phyloP scores from a whole-genome alignment of 2,113 vertebrate species.

The Hemiscyllium ocellatum region DNA sequence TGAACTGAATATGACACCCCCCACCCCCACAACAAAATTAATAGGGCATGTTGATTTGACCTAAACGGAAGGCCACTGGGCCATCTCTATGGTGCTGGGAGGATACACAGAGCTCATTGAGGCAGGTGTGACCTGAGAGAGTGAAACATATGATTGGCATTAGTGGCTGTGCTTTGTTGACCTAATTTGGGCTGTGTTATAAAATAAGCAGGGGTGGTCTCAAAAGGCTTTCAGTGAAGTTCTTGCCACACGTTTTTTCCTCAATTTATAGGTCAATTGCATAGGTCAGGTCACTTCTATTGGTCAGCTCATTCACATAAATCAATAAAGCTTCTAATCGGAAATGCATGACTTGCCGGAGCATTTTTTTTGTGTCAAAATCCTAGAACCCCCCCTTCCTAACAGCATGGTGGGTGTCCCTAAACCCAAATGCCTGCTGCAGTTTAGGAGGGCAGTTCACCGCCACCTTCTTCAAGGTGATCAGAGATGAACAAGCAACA shows the following conservation, averaged over 20 bases:
- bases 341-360: not conserved
- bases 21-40: not conserved
- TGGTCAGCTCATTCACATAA: not conserved
- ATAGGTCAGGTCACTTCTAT: not conserved
- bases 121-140: slow-evolving; percentile 26
- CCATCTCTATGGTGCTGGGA: not conserved
- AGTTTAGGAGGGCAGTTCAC: too few relatives aligned
- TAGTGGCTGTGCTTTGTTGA: not conserved
- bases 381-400: too few relatives aligned
- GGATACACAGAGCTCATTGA: not conserved
- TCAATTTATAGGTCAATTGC: not conserved
- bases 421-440: too few relatives aligned
- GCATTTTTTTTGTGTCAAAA: too few relatives aligned
- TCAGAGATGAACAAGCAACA: too few relatives aligned
- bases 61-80: slow-evolving; percentile 3
- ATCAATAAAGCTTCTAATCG: slow-evolving; percentile 10
- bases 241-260: not conserved
- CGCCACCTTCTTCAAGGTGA: too few relatives aligned
- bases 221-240: not conserved
- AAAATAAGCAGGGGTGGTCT: slow-evolving; percentile 11
- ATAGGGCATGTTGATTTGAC: slow-evolving; percentile 21
- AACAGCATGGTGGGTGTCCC: too few relatives aligned
- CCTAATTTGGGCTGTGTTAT: not conserved
- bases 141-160: slow-evolving; percentile 10
- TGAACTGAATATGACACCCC: slow-evolving; percentile 31